Evolutionary conservation across 92 coral and sea anemone species (phyloP), one percentile per base, ranked within the genome.

Genomic region (Porites evermanni): DNA sequence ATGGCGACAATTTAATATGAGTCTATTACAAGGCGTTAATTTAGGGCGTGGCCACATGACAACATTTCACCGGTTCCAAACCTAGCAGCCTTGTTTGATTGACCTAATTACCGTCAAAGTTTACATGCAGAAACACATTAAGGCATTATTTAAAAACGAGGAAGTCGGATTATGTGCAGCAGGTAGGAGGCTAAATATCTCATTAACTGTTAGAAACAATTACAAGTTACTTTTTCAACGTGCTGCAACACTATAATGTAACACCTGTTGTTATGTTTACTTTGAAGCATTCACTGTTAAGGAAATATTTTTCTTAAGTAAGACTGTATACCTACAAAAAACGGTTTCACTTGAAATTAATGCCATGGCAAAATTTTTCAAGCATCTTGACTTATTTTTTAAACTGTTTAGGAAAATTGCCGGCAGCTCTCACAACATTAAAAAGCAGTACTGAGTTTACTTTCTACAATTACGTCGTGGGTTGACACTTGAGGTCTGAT

Each of bases 11-110:
- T 53, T 20, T 20, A 7, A 6, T 7, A 38, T 74, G 17, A 8
- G 24, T 7, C 4, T 64, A 2, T 24, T 53, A 11, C 3, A 53
- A 44, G 70, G 82, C 56, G 58, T 44, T 14, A 56, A 56, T 11
- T 11, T 19, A 44, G 82, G 82, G 82, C 47, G 83, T 66, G 32
- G 13, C 18, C 51, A 2, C 4, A 79, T 66, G 74, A 79, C 63
- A 66, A 47, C 73, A 20, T 23, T 14, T 8, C 74, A 20, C 47
- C 12, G 47, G 38, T 19, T 16, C 5, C 44, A 6, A 64, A 24
- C 64, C 44, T 50, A 18, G 32, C 59, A 20, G 14, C 18, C 21
- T 17, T 47, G 47, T 50, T 7, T 74, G n/a, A 56, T 52, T 20
- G 64, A 66, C 63, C 83, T 50, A 51, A 19, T 79, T 65, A 38